These are phyloP conservation scores for Engystomops pustulosus DNA, from an alignment of 2,113 vertebrate genomes.

Conservation along the genomic window DNA sequence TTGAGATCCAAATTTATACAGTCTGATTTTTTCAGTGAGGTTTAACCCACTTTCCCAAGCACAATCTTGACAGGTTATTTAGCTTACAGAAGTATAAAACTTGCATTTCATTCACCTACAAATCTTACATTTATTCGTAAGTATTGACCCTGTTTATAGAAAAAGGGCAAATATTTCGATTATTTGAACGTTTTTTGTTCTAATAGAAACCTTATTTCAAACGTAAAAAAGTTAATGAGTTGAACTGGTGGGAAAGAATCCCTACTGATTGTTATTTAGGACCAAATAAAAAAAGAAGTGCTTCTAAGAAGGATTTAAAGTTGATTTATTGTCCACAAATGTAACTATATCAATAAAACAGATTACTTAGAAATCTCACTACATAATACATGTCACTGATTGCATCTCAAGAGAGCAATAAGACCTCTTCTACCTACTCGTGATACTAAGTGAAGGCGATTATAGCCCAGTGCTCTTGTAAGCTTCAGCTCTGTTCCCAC, in stretches of 20 bases:
- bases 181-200: too few relatives aligned
- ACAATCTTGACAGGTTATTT: background rate
- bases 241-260: background rate
- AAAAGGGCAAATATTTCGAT: too few relatives aligned
- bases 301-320: conserved; percentile 33
- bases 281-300: background rate
- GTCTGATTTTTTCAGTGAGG: background rate
- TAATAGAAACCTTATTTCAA: background rate
- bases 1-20: conserved; percentile 23
- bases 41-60: conserved; percentile 16
- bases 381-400: conserved; percentile 42
- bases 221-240: background rate
- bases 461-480: background rate
- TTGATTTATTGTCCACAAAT: conserved; percentile 36
- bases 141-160: too few relatives aligned
- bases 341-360: conserved; percentile 46
- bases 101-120: background rate
- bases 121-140: background rate
- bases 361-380: conserved; percentile 33
- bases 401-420: conserved; percentile 40
- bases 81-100: background rate
- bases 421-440: conserved; percentile 6
- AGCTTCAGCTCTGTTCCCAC: too few relatives aligned
- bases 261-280: background rate
- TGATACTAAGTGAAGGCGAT: background rate